A percentile compares a stretch with the other conserved stretches of the same genome.
Conservation (phyloP, 1,140 invertebrate genomes). For the Goniozus legneri region DNA sequence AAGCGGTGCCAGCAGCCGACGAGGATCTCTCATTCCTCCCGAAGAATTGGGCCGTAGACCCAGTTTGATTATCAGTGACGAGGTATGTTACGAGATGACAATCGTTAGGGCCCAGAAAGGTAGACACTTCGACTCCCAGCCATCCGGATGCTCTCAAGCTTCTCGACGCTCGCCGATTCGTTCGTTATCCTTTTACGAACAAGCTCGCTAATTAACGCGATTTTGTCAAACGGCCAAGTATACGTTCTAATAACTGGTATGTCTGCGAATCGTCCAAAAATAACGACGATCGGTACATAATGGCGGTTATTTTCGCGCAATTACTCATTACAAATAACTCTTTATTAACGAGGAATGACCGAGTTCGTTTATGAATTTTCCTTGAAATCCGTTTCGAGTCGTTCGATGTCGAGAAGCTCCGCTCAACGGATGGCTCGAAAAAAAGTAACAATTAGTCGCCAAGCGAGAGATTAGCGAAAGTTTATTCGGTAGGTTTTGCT, state of each 20-base stretch:
- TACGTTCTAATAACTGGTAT: conserved; percentile 17
- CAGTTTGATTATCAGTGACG: conserved; percentile 87
- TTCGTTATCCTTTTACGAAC: too few relatives aligned
- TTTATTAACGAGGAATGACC: too few relatives aligned
- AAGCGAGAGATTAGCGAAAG: too few relatives aligned
- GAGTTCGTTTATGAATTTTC: too few relatives aligned
- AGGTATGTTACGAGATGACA: conserved; percentile 65
- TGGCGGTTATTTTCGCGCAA: conserved; percentile 17
- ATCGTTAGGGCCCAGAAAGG: conserved; percentile 4
- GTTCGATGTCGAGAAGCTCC: too few relatives aligned
- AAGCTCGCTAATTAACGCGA: conserved; percentile 15
- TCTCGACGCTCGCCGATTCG: too few relatives aligned
- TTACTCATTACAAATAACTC: conserved; percentile 16
- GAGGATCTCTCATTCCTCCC: conserved; percentile 81
- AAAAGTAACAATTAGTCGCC: too few relatives aligned
- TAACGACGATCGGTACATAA: conserved; percentile 3
- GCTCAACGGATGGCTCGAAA: too few relatives aligned
- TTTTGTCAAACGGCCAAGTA: conserved; percentile 25
- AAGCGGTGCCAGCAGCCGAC: conserved; percentile 64
- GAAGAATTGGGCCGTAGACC: conserved; percentile 80
- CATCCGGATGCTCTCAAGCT: too few relatives aligned
- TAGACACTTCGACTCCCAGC: conserved; percentile 16
- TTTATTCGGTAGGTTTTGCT: too few relatives aligned
- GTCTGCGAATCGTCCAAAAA: conserved; percentile 10
- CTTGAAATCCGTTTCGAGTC: too few relatives aligned